Evolutionary conservation across 1,140 invertebrate genomes (phyloP).

Genomic region (Lethocerus indicus): DNA sequence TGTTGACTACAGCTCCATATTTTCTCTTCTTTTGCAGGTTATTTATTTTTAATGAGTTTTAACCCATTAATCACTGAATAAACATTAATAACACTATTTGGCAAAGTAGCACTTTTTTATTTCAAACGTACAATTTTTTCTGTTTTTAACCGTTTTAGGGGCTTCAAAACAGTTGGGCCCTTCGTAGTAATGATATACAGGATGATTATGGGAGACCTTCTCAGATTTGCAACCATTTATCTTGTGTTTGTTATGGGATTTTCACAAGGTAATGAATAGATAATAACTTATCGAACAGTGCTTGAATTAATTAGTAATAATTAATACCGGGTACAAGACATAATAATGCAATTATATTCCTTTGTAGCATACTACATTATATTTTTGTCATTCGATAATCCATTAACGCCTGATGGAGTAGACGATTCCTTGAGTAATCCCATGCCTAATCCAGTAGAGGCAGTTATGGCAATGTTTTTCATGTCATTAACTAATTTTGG

Average conservation of each 20-base stretch:
- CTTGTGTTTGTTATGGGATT: conserved; percentile 95
- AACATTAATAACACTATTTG: too few relatives aligned
- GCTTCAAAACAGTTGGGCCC: conserved; percentile 93
- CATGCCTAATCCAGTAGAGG: conserved; percentile 78
- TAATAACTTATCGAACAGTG: conserved; percentile 9
- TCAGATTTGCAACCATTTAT: conserved; percentile 92
- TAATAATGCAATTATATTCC: conserved; percentile 9
- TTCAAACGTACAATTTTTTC: too few relatives aligned
- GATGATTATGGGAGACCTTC: conserved; percentile 90
- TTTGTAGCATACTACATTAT: conserved; percentile 77
- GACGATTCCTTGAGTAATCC: conserved; percentile 43
- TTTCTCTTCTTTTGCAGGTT: conserved; percentile 97
- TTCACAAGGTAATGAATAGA: conserved; percentile 64
- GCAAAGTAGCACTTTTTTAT: too few relatives aligned
- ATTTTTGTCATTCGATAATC: conserved; percentile 69
- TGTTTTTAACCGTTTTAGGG: conserved; percentile 48
- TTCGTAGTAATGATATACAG: conserved; percentile 99
- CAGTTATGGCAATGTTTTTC: conserved; percentile 91
- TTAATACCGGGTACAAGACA: too few relatives aligned
- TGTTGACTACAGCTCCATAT: conserved; percentile 89
- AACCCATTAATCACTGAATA: too few relatives aligned
- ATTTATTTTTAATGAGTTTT: too few relatives aligned
- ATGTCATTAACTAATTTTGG: conserved; percentile 96
- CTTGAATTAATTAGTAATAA: too few relatives aligned
- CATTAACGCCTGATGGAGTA: conserved; percentile 28